Percentiles rank a stretch among this genome's conserved stretches.
phyloP scores from a whole-genome alignment of 2,888 invertebrate genomes.

The Nemoura dubitans region DNA sequence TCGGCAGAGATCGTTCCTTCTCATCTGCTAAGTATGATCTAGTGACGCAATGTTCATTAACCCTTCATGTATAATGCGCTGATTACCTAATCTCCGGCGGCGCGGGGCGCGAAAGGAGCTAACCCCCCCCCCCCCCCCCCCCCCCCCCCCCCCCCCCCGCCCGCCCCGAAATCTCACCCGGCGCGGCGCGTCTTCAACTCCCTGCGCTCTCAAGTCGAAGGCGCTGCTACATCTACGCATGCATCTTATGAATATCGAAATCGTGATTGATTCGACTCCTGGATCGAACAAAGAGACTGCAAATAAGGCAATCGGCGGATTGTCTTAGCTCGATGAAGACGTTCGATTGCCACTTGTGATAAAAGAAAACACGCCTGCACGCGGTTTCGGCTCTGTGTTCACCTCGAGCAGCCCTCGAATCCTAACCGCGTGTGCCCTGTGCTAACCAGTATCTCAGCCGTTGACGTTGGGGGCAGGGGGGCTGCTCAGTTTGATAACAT shows the following conservation, averaged over 20 bases:
- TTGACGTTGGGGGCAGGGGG: not conserved
- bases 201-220: not conserved
- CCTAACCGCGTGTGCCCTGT: not conserved
- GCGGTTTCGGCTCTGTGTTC: not conserved
- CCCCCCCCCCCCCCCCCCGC: no score
- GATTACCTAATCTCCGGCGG: not conserved
- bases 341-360: not conserved
- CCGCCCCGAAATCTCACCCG: no score
- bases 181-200: no score
- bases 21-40: constrained; percentile 4
- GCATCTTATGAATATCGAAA: not conserved
- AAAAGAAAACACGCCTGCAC: not conserved
- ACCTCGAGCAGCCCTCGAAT: not conserved
- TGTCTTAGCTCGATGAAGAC: not conserved
- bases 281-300: not conserved
- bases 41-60: not conserved
- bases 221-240: not conserved
- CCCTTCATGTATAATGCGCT: constrained; percentile 7
- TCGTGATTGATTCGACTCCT: not conserved
- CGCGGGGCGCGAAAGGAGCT: no score
- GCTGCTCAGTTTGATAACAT: not conserved
- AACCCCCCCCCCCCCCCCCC: no score
- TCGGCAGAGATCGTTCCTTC: not conserved
- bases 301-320: not conserved
- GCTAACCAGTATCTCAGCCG: not conserved